Percentiles rank a stretch among this genome's conserved stretches.
phyloP scores from a whole-genome alignment of 2,888 invertebrate genomes.

The Drosophila algonquin region DNA sequence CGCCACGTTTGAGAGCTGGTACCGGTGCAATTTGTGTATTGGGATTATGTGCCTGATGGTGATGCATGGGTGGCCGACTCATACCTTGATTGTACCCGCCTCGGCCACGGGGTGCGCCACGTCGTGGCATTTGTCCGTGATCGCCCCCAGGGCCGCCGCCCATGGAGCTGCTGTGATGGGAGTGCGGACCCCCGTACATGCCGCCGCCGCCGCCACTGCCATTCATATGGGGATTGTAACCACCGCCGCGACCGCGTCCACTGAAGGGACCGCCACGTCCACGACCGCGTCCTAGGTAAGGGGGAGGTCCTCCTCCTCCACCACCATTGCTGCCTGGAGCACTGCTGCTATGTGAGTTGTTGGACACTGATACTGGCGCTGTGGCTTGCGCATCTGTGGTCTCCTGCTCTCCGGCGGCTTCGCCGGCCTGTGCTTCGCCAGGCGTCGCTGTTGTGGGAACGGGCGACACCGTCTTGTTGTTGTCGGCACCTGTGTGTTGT shows the following conservation, averaged over 20 bases:
- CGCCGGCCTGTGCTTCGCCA: constrained; percentile 34
- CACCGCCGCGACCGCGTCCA: constrained; percentile 77
- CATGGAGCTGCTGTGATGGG: constrained; percentile 65
- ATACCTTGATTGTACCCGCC: constrained; percentile 82
- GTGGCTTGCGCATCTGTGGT: constrained; percentile 37
- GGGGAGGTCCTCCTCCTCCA: constrained; percentile 56
- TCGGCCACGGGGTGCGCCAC: constrained; percentile 83
- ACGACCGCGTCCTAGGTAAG: constrained; percentile 76
- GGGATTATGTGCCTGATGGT: constrained; percentile 80
- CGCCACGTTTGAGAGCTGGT: constrained; percentile 83
- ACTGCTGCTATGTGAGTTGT: constrained; percentile 58
- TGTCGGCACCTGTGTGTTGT: constrained; percentile 82
- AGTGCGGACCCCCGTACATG: constrained; percentile 71
- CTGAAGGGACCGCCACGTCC: constrained; percentile 81
- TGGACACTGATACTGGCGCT: constrained; percentile 37
- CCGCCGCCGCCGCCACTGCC: constrained; percentile 66
- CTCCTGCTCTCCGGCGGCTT: constrained; percentile 34
- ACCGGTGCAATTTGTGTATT: constrained; percentile 83
- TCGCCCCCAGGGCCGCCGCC: constrained; percentile 73
- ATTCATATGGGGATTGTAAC: constrained; percentile 81
- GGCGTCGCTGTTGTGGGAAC: constrained; percentile 63
- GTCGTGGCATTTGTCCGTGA: constrained; percentile 76
- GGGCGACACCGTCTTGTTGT: constrained; percentile 82
- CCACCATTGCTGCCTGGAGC: constrained; percentile 11
- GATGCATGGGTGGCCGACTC: constrained; percentile 81